These are phyloP conservation scores for Orthonychiurus folsomi DNA, from an alignment of 2,888 invertebrate genomes.

Conservation along the genomic window DNA sequence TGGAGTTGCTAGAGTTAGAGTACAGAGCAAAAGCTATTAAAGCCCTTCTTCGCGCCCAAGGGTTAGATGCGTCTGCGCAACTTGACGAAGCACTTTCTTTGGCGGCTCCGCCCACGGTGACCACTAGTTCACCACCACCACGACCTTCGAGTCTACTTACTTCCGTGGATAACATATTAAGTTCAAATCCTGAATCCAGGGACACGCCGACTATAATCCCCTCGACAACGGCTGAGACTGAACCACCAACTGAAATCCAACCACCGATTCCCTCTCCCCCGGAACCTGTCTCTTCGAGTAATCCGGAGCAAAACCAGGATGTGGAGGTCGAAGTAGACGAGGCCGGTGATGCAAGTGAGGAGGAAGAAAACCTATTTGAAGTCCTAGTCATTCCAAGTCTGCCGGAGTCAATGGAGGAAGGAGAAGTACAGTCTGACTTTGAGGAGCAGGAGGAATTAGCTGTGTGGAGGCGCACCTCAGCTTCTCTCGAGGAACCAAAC, in stretches of 20 bases:
- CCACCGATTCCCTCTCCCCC: neutral
- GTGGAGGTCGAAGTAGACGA: neutral
- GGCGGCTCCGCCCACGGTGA: neutral
- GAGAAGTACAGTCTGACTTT: too few relatives aligned
- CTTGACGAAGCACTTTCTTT: conserved; percentile 15
- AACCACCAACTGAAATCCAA: neutral
- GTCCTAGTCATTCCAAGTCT: neutral
- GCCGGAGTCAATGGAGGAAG: neutral
- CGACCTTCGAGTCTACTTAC: too few relatives aligned
- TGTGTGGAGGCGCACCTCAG: neutral
- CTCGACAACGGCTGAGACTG: neutral
- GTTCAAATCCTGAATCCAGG: neutral
- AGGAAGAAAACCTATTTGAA: neutral
- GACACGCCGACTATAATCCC: too few relatives aligned
- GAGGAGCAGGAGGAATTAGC: neutral
- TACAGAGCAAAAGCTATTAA: conserved; percentile 48
- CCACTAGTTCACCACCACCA: too few relatives aligned
- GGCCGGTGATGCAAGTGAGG: conserved; percentile 5
- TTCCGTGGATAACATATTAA: neutral
- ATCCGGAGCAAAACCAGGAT: conserved; percentile 6
- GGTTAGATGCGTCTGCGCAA: conserved; percentile 21
- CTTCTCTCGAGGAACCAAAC: neutral
- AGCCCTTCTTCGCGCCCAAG: conserved; percentile 45
- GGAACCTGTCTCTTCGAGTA: neutral
- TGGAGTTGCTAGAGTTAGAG: conserved; percentile 48